Percentiles rank a stretch among this genome's conserved stretches.
Evolutionary conservation across 1,140 invertebrate species (phyloP).

Genomic region (Anastrepha obliqua): DNA sequence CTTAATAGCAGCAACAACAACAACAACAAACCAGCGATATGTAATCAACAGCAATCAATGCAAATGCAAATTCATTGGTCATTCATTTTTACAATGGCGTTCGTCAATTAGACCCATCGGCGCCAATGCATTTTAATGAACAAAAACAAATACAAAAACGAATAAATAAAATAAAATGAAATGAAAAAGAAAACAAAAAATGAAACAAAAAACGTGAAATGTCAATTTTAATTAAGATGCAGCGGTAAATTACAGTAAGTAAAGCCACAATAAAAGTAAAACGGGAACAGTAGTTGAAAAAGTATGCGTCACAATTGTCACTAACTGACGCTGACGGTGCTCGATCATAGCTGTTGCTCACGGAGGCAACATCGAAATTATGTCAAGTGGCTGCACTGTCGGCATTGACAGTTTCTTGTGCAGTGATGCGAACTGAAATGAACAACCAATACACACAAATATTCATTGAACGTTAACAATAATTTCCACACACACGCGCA

Average conservation of each 20-base stretch:
- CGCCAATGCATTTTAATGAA: constrained; percentile 6
- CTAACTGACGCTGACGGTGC: neutral
- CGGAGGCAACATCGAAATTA: neutral
- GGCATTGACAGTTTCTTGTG: neutral
- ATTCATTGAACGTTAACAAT: neutral
- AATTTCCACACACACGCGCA: too few species aligned
- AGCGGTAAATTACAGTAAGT: constrained; percentile 7
- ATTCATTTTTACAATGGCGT: constrained; percentile 11
- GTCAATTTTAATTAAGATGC: constrained; percentile 31
- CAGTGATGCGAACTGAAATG: neutral
- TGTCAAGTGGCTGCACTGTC: neutral
- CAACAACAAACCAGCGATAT: neutral
- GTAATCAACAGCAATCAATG: constrained; percentile 36
- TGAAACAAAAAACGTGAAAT: neutral
- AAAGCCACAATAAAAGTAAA: neutral
- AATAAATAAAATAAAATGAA: neutral
- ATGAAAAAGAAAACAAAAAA: neutral
- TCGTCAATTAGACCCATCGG: constrained; percentile 31
- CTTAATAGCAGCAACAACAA: neutral
- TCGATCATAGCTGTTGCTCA: neutral
- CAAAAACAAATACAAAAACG: neutral
- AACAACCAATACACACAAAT: neutral
- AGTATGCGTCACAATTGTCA: neutral
- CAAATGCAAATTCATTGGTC: constrained; percentile 15
- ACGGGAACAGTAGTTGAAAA: neutral